phyloP scores from a whole-genome alignment of 2,113 vertebrate species.

The Scalopus aquaticus region DNA sequence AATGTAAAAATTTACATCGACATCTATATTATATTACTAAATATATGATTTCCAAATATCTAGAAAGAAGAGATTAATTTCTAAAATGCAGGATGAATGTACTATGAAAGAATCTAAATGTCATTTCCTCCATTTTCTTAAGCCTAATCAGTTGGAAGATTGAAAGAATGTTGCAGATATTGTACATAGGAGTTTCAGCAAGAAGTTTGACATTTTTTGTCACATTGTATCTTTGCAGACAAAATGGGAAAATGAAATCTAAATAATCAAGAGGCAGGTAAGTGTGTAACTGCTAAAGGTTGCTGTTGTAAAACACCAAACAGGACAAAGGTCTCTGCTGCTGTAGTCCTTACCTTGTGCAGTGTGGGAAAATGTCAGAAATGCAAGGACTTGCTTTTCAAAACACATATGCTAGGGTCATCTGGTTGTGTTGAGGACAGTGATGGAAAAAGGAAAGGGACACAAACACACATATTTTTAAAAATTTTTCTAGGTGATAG shows the following conservation, averaged over 20 bases:
- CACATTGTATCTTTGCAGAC: background rate
- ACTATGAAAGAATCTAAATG: background rate
- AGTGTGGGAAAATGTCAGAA: background rate
- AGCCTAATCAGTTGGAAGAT: background rate
- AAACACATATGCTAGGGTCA: background rate
- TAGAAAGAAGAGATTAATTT: background rate
- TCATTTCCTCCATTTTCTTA: background rate
- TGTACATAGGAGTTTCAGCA: background rate
- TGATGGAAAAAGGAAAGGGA: background rate
- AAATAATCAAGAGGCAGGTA: background rate
- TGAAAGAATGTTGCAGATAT: background rate
- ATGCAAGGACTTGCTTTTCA: background rate
- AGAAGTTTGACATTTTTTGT: constrained; percentile 1
- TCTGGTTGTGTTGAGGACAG: background rate
- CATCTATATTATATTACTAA: background rate
- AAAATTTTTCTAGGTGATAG: background rate
- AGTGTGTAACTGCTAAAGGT: background rate
- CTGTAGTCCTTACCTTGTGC: background rate
- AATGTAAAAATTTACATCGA: background rate
- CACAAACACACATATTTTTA: background rate
- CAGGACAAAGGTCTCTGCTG: background rate
- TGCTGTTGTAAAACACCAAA: background rate
- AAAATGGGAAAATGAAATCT: background rate
- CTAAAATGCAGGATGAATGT: background rate
- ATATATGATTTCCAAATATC: background rate